Conservation (phyloP, 2,113 vertebrate species). For the Eretmodus cyanostictus region DNA sequence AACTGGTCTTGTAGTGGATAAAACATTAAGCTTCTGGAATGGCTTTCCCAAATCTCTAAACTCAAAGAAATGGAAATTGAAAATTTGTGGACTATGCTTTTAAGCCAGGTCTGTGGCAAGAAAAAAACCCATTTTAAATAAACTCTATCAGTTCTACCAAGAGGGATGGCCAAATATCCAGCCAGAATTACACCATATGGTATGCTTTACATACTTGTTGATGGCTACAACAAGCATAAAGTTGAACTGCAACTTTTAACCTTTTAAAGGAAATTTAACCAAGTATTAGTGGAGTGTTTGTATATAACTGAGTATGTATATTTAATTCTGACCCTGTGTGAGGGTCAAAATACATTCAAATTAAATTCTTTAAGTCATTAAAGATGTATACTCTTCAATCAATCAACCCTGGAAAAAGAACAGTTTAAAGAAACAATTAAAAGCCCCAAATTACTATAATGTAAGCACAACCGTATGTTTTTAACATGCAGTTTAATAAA, state of each 20-base stretch:
- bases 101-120: rapidly evolving
- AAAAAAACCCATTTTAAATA: rapidly evolving
- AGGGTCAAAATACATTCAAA: background rate
- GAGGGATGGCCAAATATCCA: background rate
- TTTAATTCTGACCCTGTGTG: background rate
- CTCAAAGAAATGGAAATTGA: background rate
- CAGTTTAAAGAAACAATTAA: background rate
- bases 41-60: background rate
- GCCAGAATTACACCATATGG: background rate
- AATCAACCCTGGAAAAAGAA: background rate
- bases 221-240: background rate
- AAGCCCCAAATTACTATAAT: background rate
- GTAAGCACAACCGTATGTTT: background rate
- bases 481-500: background rate
- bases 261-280: background rate
- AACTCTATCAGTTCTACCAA: background rate
- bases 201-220: background rate
- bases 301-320: background rate
- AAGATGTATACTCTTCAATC: background rate
- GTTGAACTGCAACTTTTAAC: background rate
- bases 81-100: background rate
- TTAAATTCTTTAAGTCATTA: background rate
- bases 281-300: background rate
- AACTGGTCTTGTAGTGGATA: background rate
- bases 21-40: background rate